A percentile compares a stretch with the other conserved stretches of the same genome.
Conservation (phyloP, 2,113 vertebrate genomes). For the Gnathonemus longibarbis region DNA sequence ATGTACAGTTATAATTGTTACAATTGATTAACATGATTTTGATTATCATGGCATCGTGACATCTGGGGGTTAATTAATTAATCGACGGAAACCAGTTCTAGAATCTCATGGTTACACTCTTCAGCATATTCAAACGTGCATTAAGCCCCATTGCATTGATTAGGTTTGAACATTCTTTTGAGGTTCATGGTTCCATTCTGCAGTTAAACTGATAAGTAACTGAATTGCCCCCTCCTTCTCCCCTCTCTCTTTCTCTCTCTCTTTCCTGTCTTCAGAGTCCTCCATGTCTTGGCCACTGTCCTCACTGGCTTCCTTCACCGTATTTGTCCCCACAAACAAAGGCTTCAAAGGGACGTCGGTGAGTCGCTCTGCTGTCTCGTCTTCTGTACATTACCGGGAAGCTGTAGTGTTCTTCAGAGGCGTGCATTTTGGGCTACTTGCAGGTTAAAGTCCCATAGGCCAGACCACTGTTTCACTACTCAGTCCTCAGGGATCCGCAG, state of each 20-base stretch:
- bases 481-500: not conserved
- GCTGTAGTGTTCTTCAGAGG: not conserved
- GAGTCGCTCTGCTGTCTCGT: conserved; percentile 15
- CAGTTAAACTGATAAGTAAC: not conserved
- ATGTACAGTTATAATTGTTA: not conserved
- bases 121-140: not conserved
- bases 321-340: conserved; percentile 75
- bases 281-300: conserved; percentile 70
- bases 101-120: not conserved
- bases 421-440: not conserved
- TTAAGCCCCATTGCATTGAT: not conserved
- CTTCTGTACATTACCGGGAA: not conserved
- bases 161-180: not conserved
- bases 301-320: conserved; percentile 78
- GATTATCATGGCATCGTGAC: not conserved
- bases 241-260: not conserved
- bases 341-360: conserved; percentile 63
- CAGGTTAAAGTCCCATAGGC: not conserved
- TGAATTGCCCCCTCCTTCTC: not conserved
- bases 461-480: not conserved
- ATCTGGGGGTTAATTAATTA: not conserved
- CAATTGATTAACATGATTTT: not conserved
- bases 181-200: not conserved
- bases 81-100: not conserved
- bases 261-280: conserved; percentile 52